Conservation (phyloP, 2,113 vertebrate species). For the Phodopus roborovskii region DNA sequence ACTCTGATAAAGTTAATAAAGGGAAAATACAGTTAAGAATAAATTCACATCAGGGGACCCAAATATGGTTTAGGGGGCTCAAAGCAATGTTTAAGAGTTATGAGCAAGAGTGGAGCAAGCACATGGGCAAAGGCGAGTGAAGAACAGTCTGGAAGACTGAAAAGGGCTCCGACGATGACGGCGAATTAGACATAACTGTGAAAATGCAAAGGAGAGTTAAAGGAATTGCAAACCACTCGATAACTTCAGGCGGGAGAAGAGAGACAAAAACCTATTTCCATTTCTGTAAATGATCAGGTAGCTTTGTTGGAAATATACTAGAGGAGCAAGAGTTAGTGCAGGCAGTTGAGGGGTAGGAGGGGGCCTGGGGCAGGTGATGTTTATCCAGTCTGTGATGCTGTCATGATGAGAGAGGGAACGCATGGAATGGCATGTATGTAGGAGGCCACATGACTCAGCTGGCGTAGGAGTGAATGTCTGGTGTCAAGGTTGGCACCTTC, state of each 20-base stretch:
- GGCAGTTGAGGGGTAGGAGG: accelerated
- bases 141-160: background rate
- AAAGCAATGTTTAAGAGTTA: background rate
- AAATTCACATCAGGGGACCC: background rate
- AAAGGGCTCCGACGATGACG: background rate
- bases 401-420: background rate
- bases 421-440: background rate
- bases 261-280: background rate
- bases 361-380: background rate
- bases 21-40: conserved; percentile 12
- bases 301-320: background rate
- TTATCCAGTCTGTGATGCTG: background rate
- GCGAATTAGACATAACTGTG: background rate
- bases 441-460: background rate
- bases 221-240: background rate
- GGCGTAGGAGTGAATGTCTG: background rate
- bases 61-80: background rate
- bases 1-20: conserved; percentile 20
- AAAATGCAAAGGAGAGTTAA: conserved; percentile 25
- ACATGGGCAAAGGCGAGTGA: background rate
- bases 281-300: background rate
- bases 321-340: background rate
- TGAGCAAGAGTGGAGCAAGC: background rate
- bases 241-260: background rate
- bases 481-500: background rate